A percentile compares a stretch with the other conserved stretches of the same genome.
These are phyloP conservation scores for Pogonocichla stellata DNA, from an alignment of 2,113 vertebrate genomes.

Conservation along the genomic window DNA sequence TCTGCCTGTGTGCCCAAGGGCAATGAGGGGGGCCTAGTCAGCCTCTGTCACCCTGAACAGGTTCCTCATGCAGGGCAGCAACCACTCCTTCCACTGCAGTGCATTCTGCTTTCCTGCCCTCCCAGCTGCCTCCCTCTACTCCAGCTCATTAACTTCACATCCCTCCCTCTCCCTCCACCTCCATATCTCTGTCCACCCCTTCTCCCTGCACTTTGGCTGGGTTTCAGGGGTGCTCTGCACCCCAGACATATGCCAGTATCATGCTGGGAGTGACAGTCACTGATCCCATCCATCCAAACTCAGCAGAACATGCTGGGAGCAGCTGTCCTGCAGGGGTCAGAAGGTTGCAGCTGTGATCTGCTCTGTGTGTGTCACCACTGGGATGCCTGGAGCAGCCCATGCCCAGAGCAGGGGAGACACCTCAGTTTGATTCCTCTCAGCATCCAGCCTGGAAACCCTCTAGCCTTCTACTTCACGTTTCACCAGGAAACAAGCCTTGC, in stretches of 20 bases:
- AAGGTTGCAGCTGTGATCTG: neutral
- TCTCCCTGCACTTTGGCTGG: neutral
- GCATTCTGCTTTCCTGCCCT: neutral
- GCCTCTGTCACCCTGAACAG: neutral
- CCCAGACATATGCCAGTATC: neutral
- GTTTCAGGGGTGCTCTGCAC: neutral
- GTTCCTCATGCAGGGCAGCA: accelerated
- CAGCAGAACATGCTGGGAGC: neutral
- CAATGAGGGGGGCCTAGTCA: too few species aligned
- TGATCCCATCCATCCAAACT: neutral
- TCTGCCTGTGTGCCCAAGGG: neutral
- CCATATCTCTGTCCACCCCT: neutral
- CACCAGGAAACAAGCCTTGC: neutral
- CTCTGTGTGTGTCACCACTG: neutral
- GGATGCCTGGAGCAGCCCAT: accelerated
- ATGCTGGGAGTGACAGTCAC: neutral
- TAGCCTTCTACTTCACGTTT: neutral
- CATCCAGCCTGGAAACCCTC: neutral
- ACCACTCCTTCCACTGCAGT: neutral
- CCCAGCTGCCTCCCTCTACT: neutral
- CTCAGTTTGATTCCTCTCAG: neutral
- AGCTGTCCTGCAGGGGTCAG: neutral
- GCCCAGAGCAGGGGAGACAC: neutral
- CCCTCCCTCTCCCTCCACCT: neutral
- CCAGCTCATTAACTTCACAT: neutral